Evolutionary conservation across 2,113 vertebrate genomes (phyloP).

Genomic region (Pungitius pungitius): DNA sequence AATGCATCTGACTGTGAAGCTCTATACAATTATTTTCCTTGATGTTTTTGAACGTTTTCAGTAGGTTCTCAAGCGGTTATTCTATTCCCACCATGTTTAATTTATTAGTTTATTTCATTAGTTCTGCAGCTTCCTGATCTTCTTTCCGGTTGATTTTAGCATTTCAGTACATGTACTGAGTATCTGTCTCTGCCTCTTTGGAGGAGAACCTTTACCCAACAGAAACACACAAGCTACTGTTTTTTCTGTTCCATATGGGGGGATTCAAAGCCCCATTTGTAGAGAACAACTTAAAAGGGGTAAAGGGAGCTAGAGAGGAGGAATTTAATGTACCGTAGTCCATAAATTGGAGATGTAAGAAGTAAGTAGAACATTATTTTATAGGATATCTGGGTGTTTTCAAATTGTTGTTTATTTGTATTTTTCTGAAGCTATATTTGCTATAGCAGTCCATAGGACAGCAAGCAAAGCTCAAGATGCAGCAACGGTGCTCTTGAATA

Average conservation of each 20-base stretch:
- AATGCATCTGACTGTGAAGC: background rate
- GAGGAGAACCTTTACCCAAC: slow-evolving; percentile 1
- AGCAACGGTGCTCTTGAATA: background rate
- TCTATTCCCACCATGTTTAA: background rate
- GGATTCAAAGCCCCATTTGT: slow-evolving; percentile 2
- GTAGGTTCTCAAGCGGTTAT: background rate
- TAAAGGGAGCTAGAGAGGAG: background rate
- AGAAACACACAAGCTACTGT: background rate
- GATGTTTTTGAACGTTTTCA: background rate
- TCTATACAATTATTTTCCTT: background rate
- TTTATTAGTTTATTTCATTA: background rate
- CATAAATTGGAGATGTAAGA: background rate
- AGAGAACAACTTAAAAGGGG: background rate
- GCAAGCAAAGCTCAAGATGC: background rate
- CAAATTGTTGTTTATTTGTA: background rate
- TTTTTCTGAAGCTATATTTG: background rate
- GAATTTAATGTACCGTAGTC: background rate
- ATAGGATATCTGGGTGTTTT: background rate
- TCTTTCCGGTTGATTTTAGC: background rate
- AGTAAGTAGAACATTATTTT: background rate
- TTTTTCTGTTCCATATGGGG: slow-evolving; percentile 1
- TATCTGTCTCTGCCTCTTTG: background rate
- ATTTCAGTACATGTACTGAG: too few relatives aligned
- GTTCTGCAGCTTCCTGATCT: background rate
- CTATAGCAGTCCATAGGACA: background rate